Percentiles rank a stretch among this genome's conserved stretches.
Evolutionary conservation across 2,888 invertebrate species (phyloP).

Genomic region (Eupithecia centaureata): DNA sequence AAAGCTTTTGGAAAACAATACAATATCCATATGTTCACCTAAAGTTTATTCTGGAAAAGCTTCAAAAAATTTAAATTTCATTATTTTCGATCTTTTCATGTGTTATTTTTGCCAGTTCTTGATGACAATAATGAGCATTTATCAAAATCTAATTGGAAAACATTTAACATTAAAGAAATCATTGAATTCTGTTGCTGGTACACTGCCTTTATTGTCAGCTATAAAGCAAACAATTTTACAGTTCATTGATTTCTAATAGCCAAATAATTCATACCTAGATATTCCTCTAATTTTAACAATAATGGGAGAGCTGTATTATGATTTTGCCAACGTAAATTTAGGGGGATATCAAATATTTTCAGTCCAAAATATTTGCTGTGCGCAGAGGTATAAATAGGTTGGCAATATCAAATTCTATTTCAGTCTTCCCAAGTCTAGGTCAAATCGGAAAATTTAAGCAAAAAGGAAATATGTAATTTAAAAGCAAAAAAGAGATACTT

Average conservation of each 20-base stretch:
- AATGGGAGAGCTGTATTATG: conserved; percentile 5
- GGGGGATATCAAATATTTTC: not conserved
- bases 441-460: too few species aligned
- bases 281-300: conserved; percentile 4
- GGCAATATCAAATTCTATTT: too few species aligned
- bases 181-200: conserved; percentile 4
- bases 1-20: too few species aligned
- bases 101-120: not conserved
- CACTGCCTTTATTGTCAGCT: not conserved
- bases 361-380: not conserved
- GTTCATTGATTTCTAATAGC: conserved; percentile 18
- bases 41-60: too few species aligned
- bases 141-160: not conserved
- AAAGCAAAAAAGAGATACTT: too few species aligned
- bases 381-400: conserved; percentile 51
- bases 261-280: conserved; percentile 8
- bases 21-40: too few species aligned
- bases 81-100: not conserved
- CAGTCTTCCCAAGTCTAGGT: too few species aligned
- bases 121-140: not conserved
- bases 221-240: conserved; percentile 16
- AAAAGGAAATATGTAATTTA: too few species aligned
- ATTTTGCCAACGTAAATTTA: not conserved
- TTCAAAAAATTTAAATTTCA: too few species aligned
- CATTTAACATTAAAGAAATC: not conserved